These are phyloP conservation scores for Pelodytes ibericus DNA, from an alignment of 2,797 vertebrate genomes.

Conservation along the genomic window DNA sequence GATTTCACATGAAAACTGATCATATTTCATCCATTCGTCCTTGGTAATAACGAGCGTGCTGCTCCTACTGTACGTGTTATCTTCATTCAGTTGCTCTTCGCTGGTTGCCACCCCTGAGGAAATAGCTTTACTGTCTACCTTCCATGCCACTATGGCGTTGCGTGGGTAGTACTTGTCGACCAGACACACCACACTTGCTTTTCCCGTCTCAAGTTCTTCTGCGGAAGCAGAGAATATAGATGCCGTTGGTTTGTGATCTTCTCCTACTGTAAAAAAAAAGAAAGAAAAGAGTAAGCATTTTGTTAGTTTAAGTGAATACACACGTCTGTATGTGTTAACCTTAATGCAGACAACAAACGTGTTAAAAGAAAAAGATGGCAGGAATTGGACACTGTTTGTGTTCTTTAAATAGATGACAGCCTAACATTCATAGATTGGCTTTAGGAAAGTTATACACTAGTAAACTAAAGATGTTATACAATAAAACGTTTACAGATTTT, in stretches of 20 bases:
- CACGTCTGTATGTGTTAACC: no score
- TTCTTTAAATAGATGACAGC: no score
- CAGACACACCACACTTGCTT: conserved; percentile 46
- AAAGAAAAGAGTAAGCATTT: neutral
- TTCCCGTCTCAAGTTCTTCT: neutral
- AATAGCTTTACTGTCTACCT: accelerated
- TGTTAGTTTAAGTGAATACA: no score
- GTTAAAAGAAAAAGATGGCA: no score
- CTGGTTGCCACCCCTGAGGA: accelerated
- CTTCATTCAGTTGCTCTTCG: neutral
- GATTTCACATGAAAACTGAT: neutral
- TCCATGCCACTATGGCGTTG: conserved; percentile 14
- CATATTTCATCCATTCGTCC: accelerated
- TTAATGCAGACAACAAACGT: no score
- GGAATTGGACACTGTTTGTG: no score
- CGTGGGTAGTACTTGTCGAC: conserved; percentile 57
- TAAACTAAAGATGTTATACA: no score
- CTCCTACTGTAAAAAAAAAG: conserved; percentile 50
- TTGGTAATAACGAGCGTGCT: conserved; percentile 47
- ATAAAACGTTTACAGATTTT: no score
- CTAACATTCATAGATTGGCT: no score
- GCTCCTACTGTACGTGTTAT: conserved; percentile 62
- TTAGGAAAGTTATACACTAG: no score
- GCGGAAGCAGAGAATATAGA: conserved; percentile 49
- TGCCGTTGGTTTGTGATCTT: conserved; percentile 25